Conservation (phyloP, 1,140 invertebrate species). For the Bombyx mori region DNA sequence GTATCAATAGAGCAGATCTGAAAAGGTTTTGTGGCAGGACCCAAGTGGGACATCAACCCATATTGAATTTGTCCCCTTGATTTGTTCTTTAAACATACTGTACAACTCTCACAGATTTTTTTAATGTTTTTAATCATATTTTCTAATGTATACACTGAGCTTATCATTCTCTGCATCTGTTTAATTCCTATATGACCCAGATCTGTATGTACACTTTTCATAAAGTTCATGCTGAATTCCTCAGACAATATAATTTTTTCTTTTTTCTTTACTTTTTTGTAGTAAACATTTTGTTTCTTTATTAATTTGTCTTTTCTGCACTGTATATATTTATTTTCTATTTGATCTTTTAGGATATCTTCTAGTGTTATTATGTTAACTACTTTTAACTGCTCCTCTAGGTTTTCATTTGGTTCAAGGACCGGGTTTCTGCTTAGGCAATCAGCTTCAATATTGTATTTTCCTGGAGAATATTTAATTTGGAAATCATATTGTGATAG, state of each 20-base stretch:
- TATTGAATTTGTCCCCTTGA: slow-evolving; percentile 4
- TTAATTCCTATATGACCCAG: slow-evolving; percentile 21
- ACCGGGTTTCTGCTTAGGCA: slow-evolving; percentile 27
- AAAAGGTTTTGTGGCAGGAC: too few relatives aligned
- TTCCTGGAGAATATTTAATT: slow-evolving; percentile 16
- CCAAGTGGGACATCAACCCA: too few relatives aligned
- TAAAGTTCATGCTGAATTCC: background rate
- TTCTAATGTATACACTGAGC: slow-evolving; percentile 6
- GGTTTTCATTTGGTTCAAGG: slow-evolving; percentile 10
- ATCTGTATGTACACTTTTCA: slow-evolving; percentile 19
- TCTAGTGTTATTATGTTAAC: slow-evolving; percentile 3
- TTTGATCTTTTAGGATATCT: slow-evolving; percentile 1
- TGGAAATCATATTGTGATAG: background rate
- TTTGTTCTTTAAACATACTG: slow-evolving; percentile 5
- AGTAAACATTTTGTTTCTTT: background rate
- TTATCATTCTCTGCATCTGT: slow-evolving; percentile 8
- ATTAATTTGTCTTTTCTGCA: background rate
- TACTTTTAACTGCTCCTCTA: background rate
- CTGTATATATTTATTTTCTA: slow-evolving; percentile 3
- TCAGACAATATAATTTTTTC: background rate
- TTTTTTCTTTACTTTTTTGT: background rate
- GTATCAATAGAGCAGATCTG: too few relatives aligned
- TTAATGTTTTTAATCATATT: slow-evolving; percentile 10
- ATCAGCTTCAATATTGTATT: slow-evolving; percentile 36
- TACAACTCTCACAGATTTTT: slow-evolving; percentile 8